Conservation (phyloP, 1,140 invertebrate species). For the Cherax destructor region DNA sequence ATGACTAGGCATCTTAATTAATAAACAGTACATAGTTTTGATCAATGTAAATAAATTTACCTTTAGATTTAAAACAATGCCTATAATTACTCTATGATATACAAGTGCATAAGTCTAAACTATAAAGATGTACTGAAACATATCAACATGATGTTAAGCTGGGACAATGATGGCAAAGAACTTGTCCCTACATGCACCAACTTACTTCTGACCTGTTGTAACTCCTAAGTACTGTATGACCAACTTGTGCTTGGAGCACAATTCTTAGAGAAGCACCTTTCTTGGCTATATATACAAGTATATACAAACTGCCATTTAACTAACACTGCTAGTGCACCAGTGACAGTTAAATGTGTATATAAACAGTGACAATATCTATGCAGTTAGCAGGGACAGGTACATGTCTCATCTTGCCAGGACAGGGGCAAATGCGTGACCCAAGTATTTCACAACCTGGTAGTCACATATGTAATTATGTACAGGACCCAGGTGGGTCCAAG, state of each 20-base stretch:
- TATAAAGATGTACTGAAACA: constrained; percentile 65
- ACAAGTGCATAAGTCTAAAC: constrained; percentile 61
- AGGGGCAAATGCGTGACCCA: constrained; percentile 53
- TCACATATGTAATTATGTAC: constrained; percentile 66
- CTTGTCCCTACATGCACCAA: constrained; percentile 49
- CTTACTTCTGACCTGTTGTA: constrained; percentile 47
- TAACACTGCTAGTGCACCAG: constrained; percentile 67
- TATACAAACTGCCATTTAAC: constrained; percentile 64
- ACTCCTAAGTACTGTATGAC: constrained; percentile 48
- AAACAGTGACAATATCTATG: constrained; percentile 68
- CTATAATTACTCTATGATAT: constrained; percentile 57
- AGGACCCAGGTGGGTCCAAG: constrained; percentile 58
- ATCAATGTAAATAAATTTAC: constrained; percentile 41
- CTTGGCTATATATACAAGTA: constrained; percentile 62
- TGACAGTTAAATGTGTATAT: constrained; percentile 68
- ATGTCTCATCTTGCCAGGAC: constrained; percentile 64
- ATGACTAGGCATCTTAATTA: constrained; percentile 34
- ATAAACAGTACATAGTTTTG: constrained; percentile 37
- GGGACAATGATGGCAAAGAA: constrained; percentile 53
- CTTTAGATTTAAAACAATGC: constrained; percentile 58
- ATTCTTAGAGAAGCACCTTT: constrained; percentile 66
- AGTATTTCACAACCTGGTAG: constrained; percentile 58
- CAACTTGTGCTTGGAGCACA: constrained; percentile 61
- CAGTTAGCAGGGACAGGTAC: constrained; percentile 64
- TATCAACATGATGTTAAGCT: constrained; percentile 53